These are phyloP conservation scores for Bolinopsis microptera DNA, from an alignment of 37 sponge, comb jelly and placozoan species.

Conservation along the genomic window DNA sequence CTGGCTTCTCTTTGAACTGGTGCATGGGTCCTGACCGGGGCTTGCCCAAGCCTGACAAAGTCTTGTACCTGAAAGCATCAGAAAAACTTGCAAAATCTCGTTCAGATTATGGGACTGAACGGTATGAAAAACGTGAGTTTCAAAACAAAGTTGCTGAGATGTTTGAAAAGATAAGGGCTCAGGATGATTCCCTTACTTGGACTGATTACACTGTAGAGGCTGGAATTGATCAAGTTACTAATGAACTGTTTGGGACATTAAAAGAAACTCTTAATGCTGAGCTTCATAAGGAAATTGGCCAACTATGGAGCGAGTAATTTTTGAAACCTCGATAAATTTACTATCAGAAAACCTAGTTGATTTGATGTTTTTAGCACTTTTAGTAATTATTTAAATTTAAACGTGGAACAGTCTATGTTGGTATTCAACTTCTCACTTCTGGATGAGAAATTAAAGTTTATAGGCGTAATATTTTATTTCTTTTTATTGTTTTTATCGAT, in stretches of 20 bases:
- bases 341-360: too few species aligned
- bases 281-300: background rate
- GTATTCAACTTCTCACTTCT: too few species aligned
- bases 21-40: conserved; percentile 57
- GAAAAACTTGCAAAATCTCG: conserved; percentile 30
- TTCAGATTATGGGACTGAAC: conserved; percentile 21
- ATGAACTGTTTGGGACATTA: background rate
- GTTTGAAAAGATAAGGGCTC: conserved; percentile 1
- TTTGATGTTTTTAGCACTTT: too few species aligned
- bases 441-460: too few species aligned
- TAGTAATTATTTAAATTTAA: too few species aligned
- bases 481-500: too few species aligned
- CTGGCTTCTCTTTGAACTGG: conserved; percentile 20
- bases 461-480: too few species aligned
- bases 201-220: conserved; percentile 21
- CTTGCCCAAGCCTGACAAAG: conserved; percentile 13
- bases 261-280: background rate
- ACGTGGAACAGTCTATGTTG: too few species aligned
- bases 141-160: background rate
- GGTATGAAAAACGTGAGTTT: conserved; percentile 51
- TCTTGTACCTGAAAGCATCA: conserved; percentile 12
- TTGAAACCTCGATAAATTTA: too few species aligned
- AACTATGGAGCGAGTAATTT: background rate
- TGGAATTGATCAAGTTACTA: background rate
- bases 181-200: background rate